These are phyloP conservation scores for Arothron firmamentum DNA, from an alignment of 2,113 vertebrate species.

Conservation along the genomic window DNA sequence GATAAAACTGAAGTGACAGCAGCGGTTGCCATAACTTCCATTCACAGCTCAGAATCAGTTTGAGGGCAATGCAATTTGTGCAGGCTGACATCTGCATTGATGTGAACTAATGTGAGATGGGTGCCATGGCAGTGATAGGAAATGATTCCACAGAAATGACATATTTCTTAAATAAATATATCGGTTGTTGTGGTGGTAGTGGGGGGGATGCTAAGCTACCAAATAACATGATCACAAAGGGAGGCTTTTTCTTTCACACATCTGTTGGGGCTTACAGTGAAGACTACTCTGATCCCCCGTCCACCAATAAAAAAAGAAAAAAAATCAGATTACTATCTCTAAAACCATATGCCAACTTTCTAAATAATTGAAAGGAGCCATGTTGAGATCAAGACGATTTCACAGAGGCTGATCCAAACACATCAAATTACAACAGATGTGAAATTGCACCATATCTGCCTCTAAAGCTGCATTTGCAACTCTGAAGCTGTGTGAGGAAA, in stretches of 20 bases:
- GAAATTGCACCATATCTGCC: slow-evolving; percentile 67
- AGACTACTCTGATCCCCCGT: slow-evolving; percentile 39
- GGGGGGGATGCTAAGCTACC: slow-evolving; percentile 25
- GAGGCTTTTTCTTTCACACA: background rate
- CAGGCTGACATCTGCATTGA: slow-evolving; percentile 70
- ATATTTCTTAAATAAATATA: slow-evolving; percentile 60
- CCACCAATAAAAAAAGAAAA: slow-evolving; percentile 43
- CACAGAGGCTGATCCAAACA: slow-evolving; percentile 66
- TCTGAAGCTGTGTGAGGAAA: slow-evolving; percentile 49
- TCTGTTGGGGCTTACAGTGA: slow-evolving; percentile 28
- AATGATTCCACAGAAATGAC: slow-evolving; percentile 60
- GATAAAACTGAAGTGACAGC: slow-evolving; percentile 72
- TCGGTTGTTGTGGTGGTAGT: slow-evolving; percentile 5
- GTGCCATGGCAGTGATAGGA: slow-evolving; percentile 58
- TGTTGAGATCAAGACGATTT: slow-evolving; percentile 72
- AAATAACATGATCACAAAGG: slow-evolving; percentile 39
- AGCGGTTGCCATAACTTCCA: slow-evolving; percentile 65
- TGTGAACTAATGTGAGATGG: slow-evolving; percentile 71
- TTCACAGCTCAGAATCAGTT: slow-evolving; percentile 67
- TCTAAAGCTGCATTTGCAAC: slow-evolving; percentile 60
- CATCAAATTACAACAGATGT: slow-evolving; percentile 74
- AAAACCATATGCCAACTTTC: slow-evolving; percentile 69
- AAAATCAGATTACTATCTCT: slow-evolving; percentile 60
- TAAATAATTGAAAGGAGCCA: slow-evolving; percentile 70
- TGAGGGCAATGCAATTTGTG: slow-evolving; percentile 68